Evolutionary conservation across 2,888 invertebrate genomes (phyloP).

Genomic region (Nysson spinosus): DNA sequence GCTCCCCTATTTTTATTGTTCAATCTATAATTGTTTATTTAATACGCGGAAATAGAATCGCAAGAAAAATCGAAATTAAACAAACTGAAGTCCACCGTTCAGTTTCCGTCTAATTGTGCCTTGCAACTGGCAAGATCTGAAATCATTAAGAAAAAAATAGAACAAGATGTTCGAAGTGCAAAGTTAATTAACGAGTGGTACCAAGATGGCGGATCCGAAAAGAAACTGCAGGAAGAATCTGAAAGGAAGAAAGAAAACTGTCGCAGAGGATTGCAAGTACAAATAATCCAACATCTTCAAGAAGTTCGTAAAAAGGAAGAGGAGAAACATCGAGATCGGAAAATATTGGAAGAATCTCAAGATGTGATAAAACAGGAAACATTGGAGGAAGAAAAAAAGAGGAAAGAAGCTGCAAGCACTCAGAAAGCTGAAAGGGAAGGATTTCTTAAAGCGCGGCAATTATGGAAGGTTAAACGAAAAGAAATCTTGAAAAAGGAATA

Average conservation of each 20-base stretch:
- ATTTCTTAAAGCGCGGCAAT: slow-evolving; percentile 46
- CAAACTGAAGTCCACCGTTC: not conserved
- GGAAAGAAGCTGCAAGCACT: slow-evolving; percentile 22
- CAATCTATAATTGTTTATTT: slow-evolving; percentile 8
- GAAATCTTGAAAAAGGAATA: slow-evolving; percentile 46
- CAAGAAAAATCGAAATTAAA: not conserved
- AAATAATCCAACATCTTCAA: slow-evolving; percentile 51
- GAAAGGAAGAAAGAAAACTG: slow-evolving; percentile 24
- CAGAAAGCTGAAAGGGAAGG: slow-evolving; percentile 45
- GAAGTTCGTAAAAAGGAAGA: slow-evolving; percentile 44
- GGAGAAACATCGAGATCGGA: slow-evolving; percentile 57
- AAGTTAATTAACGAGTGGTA: slow-evolving; percentile 3
- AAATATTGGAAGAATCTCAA: slow-evolving; percentile 45
- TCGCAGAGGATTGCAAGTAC: slow-evolving; percentile 48
- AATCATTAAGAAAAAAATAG: not conserved
- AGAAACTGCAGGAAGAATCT: not conserved
- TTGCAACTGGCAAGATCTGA: not conserved
- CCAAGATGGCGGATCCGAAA: not conserved
- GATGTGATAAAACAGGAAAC: slow-evolving; percentile 37
- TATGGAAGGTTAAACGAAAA: slow-evolving; percentile 50
- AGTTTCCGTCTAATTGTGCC: not conserved
- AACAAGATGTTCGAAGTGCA: not conserved
- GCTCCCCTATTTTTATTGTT: too few species aligned
- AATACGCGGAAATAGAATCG: not conserved
- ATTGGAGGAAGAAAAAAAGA: slow-evolving; percentile 28